Evolutionary conservation across 1,140 invertebrate genomes (phyloP), one percentile per base, ranked within the genome.

Genomic region (Stegodyphus dumicola): DNA sequence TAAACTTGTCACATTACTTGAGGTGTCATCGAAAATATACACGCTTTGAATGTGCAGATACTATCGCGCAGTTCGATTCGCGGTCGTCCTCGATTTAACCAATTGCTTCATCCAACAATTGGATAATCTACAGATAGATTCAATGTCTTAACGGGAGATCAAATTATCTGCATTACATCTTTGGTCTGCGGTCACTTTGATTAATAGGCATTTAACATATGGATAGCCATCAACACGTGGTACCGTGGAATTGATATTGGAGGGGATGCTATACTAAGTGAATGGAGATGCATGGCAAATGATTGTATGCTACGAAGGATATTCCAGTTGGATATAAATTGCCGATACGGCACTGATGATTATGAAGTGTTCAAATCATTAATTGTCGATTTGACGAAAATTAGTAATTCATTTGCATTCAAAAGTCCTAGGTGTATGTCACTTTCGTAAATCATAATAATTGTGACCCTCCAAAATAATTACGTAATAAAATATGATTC

Each of bases 91-190:
- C 15, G 5, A 60, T 10, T 9, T 15, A 15, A 15, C 56, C 15
- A 15, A 60, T 60, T 60, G 56, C 56, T 15, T 10, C 56, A 60
- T 65, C 60, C 75, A 65, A 77, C 75, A 77, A 77, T 77, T 77
- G 75, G 75, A 77, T 65, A 77, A 77, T 77, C 75, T 18, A 11
- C 11, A 54, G 15, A 77, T 66, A 77, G 75, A 77, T 77, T 77
- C 56, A 77, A 77, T 77, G 60, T 33, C 56, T 51, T 64, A 77
- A 49, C 60, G 75, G 2, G 65, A 51, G 64, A 77, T 77, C 75
- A 64, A 77, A 65, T 66, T 77, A 77, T 77, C 56, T 48, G 60
- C 33, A 15, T 74, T 33, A 17, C 73, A 56, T 75, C 73, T 60
- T 15, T 60, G 15, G 56, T 60, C 15, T 60, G 56, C 56, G 56